Evolutionary conservation across 1,140 invertebrate species (phyloP), one percentile per base, ranked within the genome.

Genomic region (Zophobas atratus): DNA sequence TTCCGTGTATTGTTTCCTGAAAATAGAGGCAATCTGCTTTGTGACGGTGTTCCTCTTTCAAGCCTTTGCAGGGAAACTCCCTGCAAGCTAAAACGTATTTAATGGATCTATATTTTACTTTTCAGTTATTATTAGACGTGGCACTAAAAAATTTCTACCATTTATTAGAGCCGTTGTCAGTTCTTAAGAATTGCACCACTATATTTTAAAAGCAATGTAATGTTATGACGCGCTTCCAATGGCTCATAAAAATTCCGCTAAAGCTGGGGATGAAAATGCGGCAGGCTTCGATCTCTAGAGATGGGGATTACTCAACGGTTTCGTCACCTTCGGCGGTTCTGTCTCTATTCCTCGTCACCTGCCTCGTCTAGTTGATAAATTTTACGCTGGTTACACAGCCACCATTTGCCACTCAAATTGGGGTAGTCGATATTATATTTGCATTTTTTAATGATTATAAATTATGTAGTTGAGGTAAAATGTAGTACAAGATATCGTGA

Each of bases 121-220:
- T 51, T 6, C 6, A 4, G 49, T 51, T 51, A 4, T 51, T 51
- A 20, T 51, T 51, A 51, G 49, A n/a, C 49, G 49, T 20, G 49
- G 6, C 49, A 51, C 20, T 51, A 51, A 51, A 51, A 51, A 51
- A 51, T 51, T 20, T 46, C 4, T 2, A 51, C n/a, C 49, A 51
- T 51, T 51, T 51, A 51, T 63, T 63, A 6, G 8, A 39, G 57
- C 38, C 35, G 1, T 39, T 41, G 35, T 6, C 8, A 51, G 35
- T 63, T 8, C 38, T 67, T 67, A 41, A 67, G 43, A 67, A 67
- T 67, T 36, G 55, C 55, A 57, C 55, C 55, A 43, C 39, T 67
- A 67, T 67, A 67, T 67, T 67, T 67, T 67, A 67, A 67, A 67
- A 67, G 60, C 60, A 32, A 67, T 67, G 60, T 67, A 67, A 67